These are phyloP conservation scores for Pecten maximus DNA, from an alignment of 2,888 invertebrate genomes.

Conservation along the genomic window DNA sequence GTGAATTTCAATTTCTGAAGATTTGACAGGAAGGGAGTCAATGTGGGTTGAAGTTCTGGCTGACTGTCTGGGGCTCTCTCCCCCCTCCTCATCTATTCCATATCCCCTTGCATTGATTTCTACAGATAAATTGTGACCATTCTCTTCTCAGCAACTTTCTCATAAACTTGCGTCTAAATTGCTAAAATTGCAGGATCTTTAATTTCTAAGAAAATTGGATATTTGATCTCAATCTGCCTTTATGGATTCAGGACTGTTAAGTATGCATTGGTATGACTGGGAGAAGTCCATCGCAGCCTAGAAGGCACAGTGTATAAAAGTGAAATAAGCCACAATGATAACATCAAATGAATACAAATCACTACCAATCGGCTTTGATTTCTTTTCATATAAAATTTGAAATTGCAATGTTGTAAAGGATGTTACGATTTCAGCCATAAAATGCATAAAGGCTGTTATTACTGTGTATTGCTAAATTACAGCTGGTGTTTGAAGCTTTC, in stretches of 20 bases:
- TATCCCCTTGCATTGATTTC: not conserved
- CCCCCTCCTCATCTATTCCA: not conserved
- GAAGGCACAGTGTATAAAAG: conserved; percentile 8
- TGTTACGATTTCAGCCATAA: conserved; percentile 6
- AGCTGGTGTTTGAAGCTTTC: conserved; percentile 28
- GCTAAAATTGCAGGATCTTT: conserved; percentile 53
- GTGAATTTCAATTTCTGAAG: conserved; percentile 35
- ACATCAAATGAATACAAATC: conserved; percentile 29
- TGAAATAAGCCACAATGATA: conserved; percentile 33
- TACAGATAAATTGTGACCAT: conserved; percentile 26
- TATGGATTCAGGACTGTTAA: conserved; percentile 52
- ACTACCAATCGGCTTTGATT: conserved; percentile 13
- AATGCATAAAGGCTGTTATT: conserved; percentile 27
- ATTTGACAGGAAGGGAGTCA: not conserved
- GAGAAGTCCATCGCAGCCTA: not conserved
- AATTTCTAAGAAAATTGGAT: conserved; percentile 59
- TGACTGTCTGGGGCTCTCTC: not conserved
- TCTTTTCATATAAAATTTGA: conserved; percentile 35
- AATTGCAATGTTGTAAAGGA: conserved; percentile 13
- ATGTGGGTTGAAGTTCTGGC: conserved; percentile 1
- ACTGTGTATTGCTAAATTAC: conserved; percentile 26
- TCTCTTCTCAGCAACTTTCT: conserved; percentile 41
- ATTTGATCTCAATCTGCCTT: conserved; percentile 52
- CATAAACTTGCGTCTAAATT: conserved; percentile 51
- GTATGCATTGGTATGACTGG: conserved; percentile 52